Conservation (phyloP, 1,140 invertebrate species). For the Zophobas atratus region DNA sequence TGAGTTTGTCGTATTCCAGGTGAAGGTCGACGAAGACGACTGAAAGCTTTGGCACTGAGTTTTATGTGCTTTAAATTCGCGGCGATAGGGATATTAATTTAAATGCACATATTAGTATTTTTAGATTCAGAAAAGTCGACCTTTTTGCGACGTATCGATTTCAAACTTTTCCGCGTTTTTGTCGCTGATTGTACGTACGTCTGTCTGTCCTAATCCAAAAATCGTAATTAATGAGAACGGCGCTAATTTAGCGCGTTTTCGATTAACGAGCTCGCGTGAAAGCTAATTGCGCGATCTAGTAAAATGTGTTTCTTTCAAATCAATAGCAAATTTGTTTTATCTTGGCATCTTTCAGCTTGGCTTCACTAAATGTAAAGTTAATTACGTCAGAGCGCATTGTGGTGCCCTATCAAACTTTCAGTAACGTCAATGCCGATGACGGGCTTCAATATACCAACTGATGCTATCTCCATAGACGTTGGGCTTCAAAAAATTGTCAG, state of each 20-base stretch:
- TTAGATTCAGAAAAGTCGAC: too few relatives aligned
- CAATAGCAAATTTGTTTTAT: constrained; percentile 44
- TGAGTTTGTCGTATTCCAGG: too few relatives aligned
- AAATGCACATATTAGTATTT: too few relatives aligned
- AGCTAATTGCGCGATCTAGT: neutral
- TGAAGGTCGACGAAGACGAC: too few relatives aligned
- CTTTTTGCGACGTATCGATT: too few relatives aligned
- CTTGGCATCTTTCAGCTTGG: constrained; percentile 22
- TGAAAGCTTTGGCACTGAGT: too few relatives aligned
- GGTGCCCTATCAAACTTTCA: constrained; percentile 34
- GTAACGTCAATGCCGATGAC: constrained; percentile 34
- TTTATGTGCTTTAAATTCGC: too few relatives aligned
- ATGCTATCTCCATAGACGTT: constrained; percentile 26
- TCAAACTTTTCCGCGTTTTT: too few relatives aligned
- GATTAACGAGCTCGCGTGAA: neutral
- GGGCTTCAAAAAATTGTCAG: constrained; percentile 26
- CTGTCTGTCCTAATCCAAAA: neutral
- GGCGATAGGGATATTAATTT: too few relatives aligned
- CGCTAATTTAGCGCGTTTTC: neutral
- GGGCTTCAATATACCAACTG: constrained; percentile 17
- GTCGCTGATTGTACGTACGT: neutral
- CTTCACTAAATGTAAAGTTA: constrained; percentile 47
- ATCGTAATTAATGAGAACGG: neutral
- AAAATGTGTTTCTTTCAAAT: constrained; percentile 12
- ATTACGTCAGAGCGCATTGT: constrained; percentile 45